phyloP scores from a whole-genome alignment of 2,797 vertebrate species.

The Podarcis siculus region DNA sequence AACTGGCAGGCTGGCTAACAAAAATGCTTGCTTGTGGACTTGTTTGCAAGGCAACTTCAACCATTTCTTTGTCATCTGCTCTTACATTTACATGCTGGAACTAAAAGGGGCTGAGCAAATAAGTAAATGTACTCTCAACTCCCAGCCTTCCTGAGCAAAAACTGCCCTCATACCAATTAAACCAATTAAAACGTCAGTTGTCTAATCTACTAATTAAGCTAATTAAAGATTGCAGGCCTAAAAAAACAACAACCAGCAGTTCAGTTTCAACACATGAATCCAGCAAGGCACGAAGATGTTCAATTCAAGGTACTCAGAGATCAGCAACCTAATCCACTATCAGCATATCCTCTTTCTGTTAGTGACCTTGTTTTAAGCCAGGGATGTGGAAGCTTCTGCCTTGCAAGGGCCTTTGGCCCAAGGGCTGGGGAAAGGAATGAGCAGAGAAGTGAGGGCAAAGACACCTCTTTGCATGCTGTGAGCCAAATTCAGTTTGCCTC shows the following conservation, averaged over 20 bases:
- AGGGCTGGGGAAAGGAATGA: not conserved
- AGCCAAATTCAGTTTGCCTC: conserved; percentile 61
- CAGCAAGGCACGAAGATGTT: not conserved
- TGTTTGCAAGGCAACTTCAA: not conserved
- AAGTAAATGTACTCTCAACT: not conserved
- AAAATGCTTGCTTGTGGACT: not conserved
- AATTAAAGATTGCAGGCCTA: not conserved
- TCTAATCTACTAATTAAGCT: not conserved
- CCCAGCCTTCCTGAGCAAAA: not conserved
- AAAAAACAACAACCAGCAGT: not conserved
- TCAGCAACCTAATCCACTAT: not conserved
- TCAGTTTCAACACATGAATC: not conserved
- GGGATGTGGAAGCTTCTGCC: too few species aligned
- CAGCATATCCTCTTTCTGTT: not conserved
- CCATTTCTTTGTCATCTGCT: not conserved
- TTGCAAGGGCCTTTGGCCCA: too few species aligned
- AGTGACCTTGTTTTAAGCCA: not conserved
- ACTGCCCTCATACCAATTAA: not conserved
- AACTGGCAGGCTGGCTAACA: too few species aligned
- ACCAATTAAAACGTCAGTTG: not conserved
- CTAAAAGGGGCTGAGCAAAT: not conserved
- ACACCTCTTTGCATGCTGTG: conserved; percentile 71
- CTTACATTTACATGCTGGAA: not conserved
- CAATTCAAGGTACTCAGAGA: not conserved
- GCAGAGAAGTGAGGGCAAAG: not conserved